Percentiles rank a stretch among this genome's conserved stretches.
phyloP scores from a whole-genome alignment of 2,888 invertebrate genomes.

The Scaeva pyrastri region DNA sequence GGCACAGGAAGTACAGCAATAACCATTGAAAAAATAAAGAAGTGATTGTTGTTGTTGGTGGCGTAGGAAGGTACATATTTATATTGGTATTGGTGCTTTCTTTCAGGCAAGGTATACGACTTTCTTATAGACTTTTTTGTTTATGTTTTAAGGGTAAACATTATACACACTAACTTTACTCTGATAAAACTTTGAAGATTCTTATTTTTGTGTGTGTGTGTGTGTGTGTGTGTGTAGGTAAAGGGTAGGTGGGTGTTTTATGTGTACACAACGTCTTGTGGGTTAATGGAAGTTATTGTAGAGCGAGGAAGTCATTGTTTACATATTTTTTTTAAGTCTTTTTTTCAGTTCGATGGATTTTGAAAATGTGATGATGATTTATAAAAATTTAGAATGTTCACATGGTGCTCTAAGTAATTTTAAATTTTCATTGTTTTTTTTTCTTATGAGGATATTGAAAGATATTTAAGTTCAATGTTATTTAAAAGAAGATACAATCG shows the following conservation, averaged over 20 bases:
- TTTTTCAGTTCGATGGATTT: constrained; percentile 17
- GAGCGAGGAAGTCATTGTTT: constrained; percentile 21
- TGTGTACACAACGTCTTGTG: constrained; percentile 23
- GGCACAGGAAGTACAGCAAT: constrained; percentile 29
- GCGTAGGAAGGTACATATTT: background rate
- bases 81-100: constrained; percentile 19
- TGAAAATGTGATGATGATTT: constrained; percentile 17
- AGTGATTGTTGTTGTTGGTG: constrained; percentile 7
- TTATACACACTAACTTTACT: constrained; percentile 6
- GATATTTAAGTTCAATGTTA: too few relatives aligned
- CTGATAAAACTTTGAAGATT: constrained; percentile 17
- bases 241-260: background rate
- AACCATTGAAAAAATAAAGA: constrained; percentile 31
- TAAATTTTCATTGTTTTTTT: background rate
- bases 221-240: too few relatives aligned
- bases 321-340: background rate
- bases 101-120: constrained; percentile 10
- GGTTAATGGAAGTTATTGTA: constrained; percentile 35
- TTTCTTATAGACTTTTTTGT: background rate
- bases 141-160: constrained; percentile 10
- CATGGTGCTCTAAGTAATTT: constrained; percentile 14
- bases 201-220: background rate
- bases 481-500: too few relatives aligned
- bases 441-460: too few relatives aligned
- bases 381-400: constrained; percentile 24